Conservation (phyloP, 1,140 invertebrate genomes). For the Philaenus spumarius region DNA sequence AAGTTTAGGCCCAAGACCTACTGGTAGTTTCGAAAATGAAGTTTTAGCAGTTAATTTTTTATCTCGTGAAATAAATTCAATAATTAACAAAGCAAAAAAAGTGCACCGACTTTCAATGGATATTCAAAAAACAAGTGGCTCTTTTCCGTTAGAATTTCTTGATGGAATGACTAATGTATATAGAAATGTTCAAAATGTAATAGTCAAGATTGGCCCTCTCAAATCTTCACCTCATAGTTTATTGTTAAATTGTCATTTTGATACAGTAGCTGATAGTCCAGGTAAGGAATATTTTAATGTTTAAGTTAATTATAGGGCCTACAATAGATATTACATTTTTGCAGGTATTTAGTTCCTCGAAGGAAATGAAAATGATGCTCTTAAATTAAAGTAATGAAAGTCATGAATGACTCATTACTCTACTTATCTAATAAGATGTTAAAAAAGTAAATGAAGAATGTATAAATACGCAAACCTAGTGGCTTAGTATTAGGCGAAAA, state of each 20-base stretch:
- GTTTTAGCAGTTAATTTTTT: constrained; percentile 48
- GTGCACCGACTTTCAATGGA: constrained; percentile 47
- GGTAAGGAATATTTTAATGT: constrained; percentile 44
- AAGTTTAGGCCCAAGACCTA: constrained; percentile 57
- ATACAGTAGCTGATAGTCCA: constrained; percentile 80
- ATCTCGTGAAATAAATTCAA: constrained; percentile 41
- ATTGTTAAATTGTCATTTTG: constrained; percentile 91
- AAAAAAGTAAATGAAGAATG: too few relatives aligned
- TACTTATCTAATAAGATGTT: too few relatives aligned
- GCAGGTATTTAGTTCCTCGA: too few relatives aligned
- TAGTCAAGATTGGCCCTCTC: constrained; percentile 63
- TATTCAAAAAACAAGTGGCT: constrained; percentile 62
- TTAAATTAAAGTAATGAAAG: too few relatives aligned
- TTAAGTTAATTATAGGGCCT: background rate
- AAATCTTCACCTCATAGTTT: constrained; percentile 56
- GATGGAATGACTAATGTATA: constrained; percentile 76
- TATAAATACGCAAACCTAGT: too few relatives aligned
- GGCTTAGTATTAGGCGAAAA: too few relatives aligned
- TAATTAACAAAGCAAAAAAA: constrained; percentile 38
- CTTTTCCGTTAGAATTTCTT: constrained; percentile 70
- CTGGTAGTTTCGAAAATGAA: constrained; percentile 57
- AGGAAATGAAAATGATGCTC: too few relatives aligned
- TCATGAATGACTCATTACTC: too few relatives aligned
- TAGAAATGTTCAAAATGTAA: constrained; percentile 66
- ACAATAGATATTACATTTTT: too few relatives aligned